phyloP scores from a whole-genome alignment of 2,888 invertebrate genomes.

The Macrosoma leucophasiata region DNA sequence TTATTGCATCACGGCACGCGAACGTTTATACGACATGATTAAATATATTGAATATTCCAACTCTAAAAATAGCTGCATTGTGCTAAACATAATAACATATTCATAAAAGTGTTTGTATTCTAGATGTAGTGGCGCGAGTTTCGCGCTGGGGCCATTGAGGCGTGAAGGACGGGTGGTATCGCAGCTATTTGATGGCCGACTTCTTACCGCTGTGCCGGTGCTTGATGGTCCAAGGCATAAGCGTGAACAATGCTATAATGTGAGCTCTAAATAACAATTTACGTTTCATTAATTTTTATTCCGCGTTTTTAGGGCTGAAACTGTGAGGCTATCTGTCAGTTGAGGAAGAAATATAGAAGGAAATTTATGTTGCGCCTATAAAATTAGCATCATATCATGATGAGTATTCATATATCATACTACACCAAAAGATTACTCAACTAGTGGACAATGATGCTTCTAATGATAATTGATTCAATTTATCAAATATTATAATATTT shows the following conservation, averaged over 20 bases:
- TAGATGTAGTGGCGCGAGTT: constrained; percentile 31
- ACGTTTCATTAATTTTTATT: not conserved
- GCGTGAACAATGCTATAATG: constrained; percentile 16
- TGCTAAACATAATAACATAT: constrained; percentile 13
- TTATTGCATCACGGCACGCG: constrained; percentile 19
- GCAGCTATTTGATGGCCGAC: constrained; percentile 60
- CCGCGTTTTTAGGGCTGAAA: too few species aligned
- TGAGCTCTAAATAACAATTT: not conserved
- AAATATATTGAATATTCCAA: constrained; percentile 6
- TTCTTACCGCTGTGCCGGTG: constrained; percentile 42
- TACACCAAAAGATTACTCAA: too few species aligned
- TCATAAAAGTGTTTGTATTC: constrained; percentile 19
- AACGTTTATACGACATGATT: constrained; percentile 9
- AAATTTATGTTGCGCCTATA: too few species aligned
- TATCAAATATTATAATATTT: too few species aligned
- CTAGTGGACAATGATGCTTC: too few species aligned
- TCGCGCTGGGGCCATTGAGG: constrained; percentile 44
- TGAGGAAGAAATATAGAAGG: too few species aligned
- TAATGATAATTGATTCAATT: too few species aligned
- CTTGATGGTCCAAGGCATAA: constrained; percentile 28
- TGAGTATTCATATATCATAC: too few species aligned
- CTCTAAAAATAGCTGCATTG: constrained; percentile 9
- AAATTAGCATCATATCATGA: too few species aligned
- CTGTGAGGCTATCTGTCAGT: too few species aligned
- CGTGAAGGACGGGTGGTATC: constrained; percentile 59